Conservation (phyloP, 2,797 vertebrate species). For the Melanotaenia boesemani region DNA sequence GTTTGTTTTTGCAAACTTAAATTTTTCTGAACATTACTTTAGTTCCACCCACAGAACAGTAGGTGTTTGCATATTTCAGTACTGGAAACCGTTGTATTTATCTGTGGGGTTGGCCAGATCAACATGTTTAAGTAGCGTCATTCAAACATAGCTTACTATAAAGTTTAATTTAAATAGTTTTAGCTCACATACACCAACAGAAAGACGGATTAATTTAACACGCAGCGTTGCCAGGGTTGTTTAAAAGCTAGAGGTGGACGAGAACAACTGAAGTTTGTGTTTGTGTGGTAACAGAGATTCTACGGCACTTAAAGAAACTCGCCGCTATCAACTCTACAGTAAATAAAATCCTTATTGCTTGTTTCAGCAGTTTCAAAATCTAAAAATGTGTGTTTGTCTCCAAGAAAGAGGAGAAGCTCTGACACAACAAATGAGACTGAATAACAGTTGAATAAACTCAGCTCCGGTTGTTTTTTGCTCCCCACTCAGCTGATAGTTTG, state of each 20-base stretch:
- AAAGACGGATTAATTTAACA: too few species aligned
- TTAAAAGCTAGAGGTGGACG: too few species aligned
- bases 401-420: not conserved
- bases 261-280: not conserved
- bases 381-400: not conserved
- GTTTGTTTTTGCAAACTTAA: not conserved
- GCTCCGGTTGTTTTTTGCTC: conserved; percentile 1
- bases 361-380: not conserved
- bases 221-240: not conserved
- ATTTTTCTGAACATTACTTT: not conserved
- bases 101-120: too few species aligned
- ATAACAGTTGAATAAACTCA: not conserved
- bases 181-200: too few species aligned
- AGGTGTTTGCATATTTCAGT: not conserved
- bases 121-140: too few species aligned
- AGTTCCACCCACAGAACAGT: not conserved
- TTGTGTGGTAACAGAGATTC: not conserved
- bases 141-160: too few species aligned
- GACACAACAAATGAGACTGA: not conserved
- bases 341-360: not conserved
- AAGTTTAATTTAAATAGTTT: too few species aligned
- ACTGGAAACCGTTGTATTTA: too few species aligned
- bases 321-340: not conserved
- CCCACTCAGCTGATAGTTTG: conserved; percentile 23
- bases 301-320: not conserved